Base-by-base conservation (phyloP, 2,113 vertebrate genomes). In the Scalopus aquaticus region DNA sequence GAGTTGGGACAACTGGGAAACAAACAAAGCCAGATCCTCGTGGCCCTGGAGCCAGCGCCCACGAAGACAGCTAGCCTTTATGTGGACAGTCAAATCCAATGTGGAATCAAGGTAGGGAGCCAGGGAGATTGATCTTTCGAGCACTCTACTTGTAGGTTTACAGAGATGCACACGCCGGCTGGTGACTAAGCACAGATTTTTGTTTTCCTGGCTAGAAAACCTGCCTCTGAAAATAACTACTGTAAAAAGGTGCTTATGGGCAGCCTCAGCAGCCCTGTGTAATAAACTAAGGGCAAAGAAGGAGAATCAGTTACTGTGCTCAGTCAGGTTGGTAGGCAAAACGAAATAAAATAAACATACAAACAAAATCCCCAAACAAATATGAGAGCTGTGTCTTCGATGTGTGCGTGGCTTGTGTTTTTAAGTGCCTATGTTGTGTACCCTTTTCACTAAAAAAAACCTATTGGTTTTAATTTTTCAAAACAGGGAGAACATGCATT, bases 361-460 rank as follows among this genome's bases (percentile, higher is more conserved):
- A n/a, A 44, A 84, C 19, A 49, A 74, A 70, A n/a, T 6, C 6
- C 30, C 16, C 32, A 37, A 78, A 56, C 32, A 37, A 78, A 56
- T 60, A 12, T 13, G 35, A 3, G 39, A 93, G n/a, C 49, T 49
- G 51, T 1, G 12, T 17, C 30, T 70, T 42, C 39, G 9, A 22
- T 1, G 85, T 64, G 24, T 16, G 0, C 0, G 13, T 49, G 42
- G n/a, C 3, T n/a, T 30, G 54, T 49, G 19, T 92, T 58, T 42
- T 17, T 93, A 93, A 79, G 51, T 37, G 20, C 6, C 0, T 26
- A 9, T 24, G 8, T 10, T n/a, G n/a, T 65, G 46, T 46, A 44
- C 26, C 20, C 49, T 91, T 78, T 93, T 74, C 16, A 73, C 80
- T 64, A 78, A 89, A 30, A 70, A 22, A 54, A 84, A 79, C 42